Evolutionary conservation across 2,113 vertebrate species (phyloP).

Genomic region (Malurus melanocephalus): DNA sequence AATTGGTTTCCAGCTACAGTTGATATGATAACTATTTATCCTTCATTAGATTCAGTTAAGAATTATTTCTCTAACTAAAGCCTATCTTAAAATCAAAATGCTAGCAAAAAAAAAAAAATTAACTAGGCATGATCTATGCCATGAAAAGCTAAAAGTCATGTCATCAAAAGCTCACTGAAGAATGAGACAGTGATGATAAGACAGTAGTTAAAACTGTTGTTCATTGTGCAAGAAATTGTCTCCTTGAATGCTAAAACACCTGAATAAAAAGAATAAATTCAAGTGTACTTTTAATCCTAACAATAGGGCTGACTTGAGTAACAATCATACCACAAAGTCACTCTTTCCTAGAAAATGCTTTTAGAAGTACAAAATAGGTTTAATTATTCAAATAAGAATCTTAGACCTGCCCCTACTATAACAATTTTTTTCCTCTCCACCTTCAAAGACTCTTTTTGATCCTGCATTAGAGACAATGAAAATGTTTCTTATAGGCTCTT

Average conservation of each 20-base stretch:
- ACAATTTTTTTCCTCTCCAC: background rate
- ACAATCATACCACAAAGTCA: background rate
- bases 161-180: background rate
- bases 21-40: background rate
- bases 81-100: background rate
- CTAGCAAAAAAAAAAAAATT: too few species aligned
- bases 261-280: slow-evolving; percentile 18
- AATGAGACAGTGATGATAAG: background rate
- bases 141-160: background rate
- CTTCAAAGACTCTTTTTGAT: background rate
- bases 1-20: background rate
- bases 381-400: slow-evolving; percentile 1
- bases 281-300: background rate
- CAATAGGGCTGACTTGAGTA: background rate
- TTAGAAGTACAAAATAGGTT: background rate
- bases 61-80: background rate
- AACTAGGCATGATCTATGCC: background rate
- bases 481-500: background rate
- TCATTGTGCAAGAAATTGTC: background rate
- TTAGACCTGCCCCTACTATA: background rate
- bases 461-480: background rate
- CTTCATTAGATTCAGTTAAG: background rate
- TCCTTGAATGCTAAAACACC: background rate
- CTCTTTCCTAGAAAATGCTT: background rate
- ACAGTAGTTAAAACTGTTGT: slow-evolving; percentile 35